These are phyloP conservation scores for Vanessa atalanta DNA, from an alignment of 1,140 invertebrate species.

Conservation along the genomic window DNA sequence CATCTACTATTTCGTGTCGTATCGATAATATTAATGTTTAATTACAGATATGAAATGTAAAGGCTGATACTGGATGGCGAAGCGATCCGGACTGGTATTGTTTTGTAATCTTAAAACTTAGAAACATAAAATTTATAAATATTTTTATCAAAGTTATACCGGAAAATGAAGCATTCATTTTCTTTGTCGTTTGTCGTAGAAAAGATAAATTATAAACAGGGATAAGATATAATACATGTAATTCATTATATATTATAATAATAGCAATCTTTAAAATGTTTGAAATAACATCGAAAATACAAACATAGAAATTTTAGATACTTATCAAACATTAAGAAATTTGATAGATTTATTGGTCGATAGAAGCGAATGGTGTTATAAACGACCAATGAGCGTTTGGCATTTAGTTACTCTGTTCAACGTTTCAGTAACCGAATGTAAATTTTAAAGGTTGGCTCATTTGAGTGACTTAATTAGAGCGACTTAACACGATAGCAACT, in stretches of 20 bases:
- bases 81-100: constrained; percentile 34
- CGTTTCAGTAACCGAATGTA: no score
- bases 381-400: no score
- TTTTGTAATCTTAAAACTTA: constrained; percentile 20
- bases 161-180: neutral
- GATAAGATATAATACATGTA: neutral
- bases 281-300: no score
- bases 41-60: constrained; percentile 35
- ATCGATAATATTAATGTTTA: neutral
- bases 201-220: neutral
- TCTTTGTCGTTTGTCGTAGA: neutral
- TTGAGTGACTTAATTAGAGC: no score
- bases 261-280: neutral
- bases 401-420: no score
- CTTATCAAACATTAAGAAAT: no score
- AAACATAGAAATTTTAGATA: no score
- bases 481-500: no score
- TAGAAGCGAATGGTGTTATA: no score
- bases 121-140: constrained; percentile 5
- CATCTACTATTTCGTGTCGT: no score
- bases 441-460: no score
- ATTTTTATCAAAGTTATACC: neutral
- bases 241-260: neutral
- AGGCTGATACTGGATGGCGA: constrained; percentile 47
- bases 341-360: no score